Evolutionary conservation across 53 echinoderm and acorn worm species (phyloP), one percentile per base, ranked within the genome.

Genomic region (Patiria pectinifera): DNA sequence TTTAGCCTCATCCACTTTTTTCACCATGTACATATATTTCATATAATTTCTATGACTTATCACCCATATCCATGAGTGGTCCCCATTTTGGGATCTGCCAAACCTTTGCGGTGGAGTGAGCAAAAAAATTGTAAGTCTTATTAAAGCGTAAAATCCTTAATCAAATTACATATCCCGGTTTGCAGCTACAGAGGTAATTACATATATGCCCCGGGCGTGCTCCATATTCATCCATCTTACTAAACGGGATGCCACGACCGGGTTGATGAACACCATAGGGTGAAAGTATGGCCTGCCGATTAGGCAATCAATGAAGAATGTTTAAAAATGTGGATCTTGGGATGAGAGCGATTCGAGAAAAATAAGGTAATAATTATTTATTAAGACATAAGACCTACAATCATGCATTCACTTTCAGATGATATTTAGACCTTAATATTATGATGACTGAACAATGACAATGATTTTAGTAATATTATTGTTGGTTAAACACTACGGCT

Each of bases 121-220:
- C 53, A 66, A 89, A 48, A 75, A 89, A 79, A 78, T 14, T 62
- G 60, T 45, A 60, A 89, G 80, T 80, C 80, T 80, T 90, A 90
- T 71, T 90, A 90, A 81, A 19, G 90, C 82, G 80, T 81, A 63
- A 90, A 90, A 63, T 80, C 90, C 66, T 58, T 15, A 90, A 90
- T 90, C 90, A 80, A 90, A 90, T 90, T 90, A 90, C 81, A 81
- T 69, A 80, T 90, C 48, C 90, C 80, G 21, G 90, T 90, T 90
- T 81, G 90, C 81, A 81, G 80, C 80, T 90, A 90, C 90, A 90
- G 82, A 18, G 71, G 70, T 90, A 90, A 90, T 90, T 80, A 80
- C 90, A 61, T 90, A 24, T 90, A 48, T 90, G 90, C 90, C 90
- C 45, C 80, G 69, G 90, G 90, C 80, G 90, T 81, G 90, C 81